Conservation (phyloP, 2,797 vertebrate genomes). For the Pseudochaenichthys georgianus region DNA sequence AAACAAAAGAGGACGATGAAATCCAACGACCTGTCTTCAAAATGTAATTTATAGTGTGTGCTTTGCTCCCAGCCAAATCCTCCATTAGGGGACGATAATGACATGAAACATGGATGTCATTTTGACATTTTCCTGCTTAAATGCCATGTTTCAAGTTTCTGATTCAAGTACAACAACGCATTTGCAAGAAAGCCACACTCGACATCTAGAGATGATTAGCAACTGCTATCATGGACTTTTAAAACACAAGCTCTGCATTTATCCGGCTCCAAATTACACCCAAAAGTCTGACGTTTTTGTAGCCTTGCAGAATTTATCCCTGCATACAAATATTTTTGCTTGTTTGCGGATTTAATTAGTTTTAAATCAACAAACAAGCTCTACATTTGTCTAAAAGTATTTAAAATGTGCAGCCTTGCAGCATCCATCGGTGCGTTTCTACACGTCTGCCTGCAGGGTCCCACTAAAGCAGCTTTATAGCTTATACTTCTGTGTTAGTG, state of each 20-base stretch:
- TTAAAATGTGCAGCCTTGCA: background rate
- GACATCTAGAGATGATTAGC: background rate
- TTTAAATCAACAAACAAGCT: too few relatives aligned
- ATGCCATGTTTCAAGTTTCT: background rate
- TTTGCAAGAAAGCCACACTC: background rate
- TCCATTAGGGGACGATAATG: slow-evolving; percentile 9
- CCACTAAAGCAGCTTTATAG: background rate
- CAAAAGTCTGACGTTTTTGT: background rate
- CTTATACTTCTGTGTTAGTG: background rate
- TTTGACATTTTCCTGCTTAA: background rate
- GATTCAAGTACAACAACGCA: background rate
- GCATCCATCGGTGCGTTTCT: background rate
- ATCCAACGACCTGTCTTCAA: slow-evolving; percentile 12
- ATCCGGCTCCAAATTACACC: background rate
- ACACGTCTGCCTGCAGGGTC: background rate
- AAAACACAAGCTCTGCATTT: background rate
- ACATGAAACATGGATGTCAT: background rate
- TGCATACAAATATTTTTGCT: background rate
- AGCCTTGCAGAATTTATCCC: background rate
- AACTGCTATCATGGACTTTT: background rate
- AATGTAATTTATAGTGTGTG: background rate
- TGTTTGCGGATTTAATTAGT: too few relatives aligned
- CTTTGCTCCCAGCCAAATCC: slow-evolving; percentile 14
- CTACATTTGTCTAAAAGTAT: too few relatives aligned
- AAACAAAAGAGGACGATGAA: slow-evolving; percentile 23